Conservation (phyloP, 2,888 invertebrate genomes). For the Philereme vetulata region DNA sequence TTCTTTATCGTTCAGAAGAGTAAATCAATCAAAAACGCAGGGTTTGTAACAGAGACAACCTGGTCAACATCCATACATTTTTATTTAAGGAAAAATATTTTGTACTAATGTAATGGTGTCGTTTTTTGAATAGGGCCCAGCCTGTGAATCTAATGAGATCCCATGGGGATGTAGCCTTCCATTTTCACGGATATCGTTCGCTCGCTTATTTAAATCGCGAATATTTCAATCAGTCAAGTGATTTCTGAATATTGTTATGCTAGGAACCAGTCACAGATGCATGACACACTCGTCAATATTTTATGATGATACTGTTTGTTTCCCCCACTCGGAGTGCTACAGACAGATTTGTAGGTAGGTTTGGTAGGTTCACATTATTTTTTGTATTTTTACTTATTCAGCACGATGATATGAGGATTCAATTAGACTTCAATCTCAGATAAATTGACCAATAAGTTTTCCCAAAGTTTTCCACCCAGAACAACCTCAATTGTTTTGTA, state of each 20-base stretch:
- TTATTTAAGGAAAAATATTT: too few species aligned
- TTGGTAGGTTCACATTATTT: too few species aligned
- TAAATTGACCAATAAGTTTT: too few species aligned
- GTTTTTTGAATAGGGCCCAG: constrained; percentile 17
- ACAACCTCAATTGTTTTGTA: too few species aligned
- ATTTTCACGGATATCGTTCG: constrained; percentile 51
- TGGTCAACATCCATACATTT: too few species aligned
- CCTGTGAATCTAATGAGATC: constrained; percentile 63
- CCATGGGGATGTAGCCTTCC: constrained; percentile 49
- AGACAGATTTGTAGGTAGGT: not conserved
- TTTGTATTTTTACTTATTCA: too few species aligned
- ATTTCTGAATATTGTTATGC: constrained; percentile 32
- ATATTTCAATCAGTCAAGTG: constrained; percentile 34
- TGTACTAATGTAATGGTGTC: not conserved
- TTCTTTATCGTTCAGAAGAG: too few species aligned
- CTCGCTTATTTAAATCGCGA: constrained; percentile 32
- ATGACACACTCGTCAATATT: constrained; percentile 11
- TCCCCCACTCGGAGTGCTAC: not conserved
- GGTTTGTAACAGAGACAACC: too few species aligned
- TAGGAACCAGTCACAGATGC: constrained; percentile 24
- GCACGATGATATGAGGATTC: too few species aligned
- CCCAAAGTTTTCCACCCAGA: too few species aligned
- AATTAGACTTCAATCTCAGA: too few species aligned
- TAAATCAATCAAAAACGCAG: too few species aligned
- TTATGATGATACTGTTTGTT: not conserved